Percentiles rank a stretch among this genome's conserved stretches.
These are phyloP conservation scores for Myotis davidii DNA, from an alignment of 2,113 vertebrate species.

Conservation along the genomic window DNA sequence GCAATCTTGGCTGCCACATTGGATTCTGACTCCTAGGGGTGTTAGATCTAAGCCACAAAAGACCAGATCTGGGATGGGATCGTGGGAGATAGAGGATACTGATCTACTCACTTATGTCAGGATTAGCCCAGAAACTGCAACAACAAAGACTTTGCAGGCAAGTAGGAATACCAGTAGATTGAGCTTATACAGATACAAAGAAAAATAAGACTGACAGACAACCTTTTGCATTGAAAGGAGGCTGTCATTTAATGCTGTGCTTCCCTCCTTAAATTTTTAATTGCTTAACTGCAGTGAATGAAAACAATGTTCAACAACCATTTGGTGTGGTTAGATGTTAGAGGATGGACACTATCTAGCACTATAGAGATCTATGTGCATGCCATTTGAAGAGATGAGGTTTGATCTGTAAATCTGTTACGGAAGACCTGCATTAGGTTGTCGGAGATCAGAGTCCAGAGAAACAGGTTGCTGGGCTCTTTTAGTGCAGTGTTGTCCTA, in stretches of 20 bases:
- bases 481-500: background rate
- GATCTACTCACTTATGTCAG: background rate
- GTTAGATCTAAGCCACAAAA: background rate
- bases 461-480: background rate
- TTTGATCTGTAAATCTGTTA: constrained; percentile 12
- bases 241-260: background rate
- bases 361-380: background rate
- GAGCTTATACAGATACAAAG: background rate
- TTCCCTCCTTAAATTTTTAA: constrained; percentile 32
- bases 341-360: background rate
- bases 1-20: background rate
- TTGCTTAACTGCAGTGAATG: constrained; percentile 40
- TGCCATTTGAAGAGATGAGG: background rate
- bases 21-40: background rate
- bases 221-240: constrained; percentile 50
- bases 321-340: constrained; percentile 35
- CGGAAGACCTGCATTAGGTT: background rate
- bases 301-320: background rate
- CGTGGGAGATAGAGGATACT: background rate
- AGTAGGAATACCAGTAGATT: background rate
- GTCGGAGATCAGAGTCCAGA: constrained; percentile 1
- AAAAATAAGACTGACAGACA: constrained; percentile 26
- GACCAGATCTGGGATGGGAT: background rate
- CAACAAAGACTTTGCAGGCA: background rate
- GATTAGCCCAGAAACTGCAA: background rate